A percentile compares a stretch with the other conserved stretches of the same genome.
Evolutionary conservation across 1,140 invertebrate species (phyloP).

Genomic region (Heliconius melpomene): DNA sequence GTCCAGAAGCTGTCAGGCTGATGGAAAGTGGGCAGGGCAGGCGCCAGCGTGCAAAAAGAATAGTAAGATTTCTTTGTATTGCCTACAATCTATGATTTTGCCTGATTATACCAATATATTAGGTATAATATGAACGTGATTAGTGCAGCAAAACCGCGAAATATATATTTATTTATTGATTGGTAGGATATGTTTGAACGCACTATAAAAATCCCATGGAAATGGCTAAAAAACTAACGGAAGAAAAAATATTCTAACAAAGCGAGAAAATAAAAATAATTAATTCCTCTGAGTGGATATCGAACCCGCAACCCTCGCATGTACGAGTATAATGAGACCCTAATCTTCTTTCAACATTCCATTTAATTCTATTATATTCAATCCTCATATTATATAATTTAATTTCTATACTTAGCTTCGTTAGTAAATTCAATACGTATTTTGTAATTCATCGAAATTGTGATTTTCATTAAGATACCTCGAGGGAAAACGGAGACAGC

Average conservation of each 20-base stretch:
- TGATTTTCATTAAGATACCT: conserved; percentile 8
- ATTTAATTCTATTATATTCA: neutral
- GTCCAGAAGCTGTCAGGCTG: conserved; percentile 93
- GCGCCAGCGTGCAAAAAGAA: conserved; percentile 94
- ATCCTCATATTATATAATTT: neutral
- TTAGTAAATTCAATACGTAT: neutral
- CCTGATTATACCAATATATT: too few relatives aligned
- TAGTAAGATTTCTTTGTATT: conserved; percentile 77
- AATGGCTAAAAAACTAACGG: too few relatives aligned
- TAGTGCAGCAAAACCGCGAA: too few relatives aligned
- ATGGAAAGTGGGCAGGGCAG: conserved; percentile 94
- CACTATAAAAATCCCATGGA: too few relatives aligned
- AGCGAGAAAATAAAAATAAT: too few relatives aligned
- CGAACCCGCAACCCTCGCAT: neutral
- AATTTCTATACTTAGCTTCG: neutral
- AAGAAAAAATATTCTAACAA: too few relatives aligned
- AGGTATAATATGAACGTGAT: too few relatives aligned
- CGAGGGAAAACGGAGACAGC: neutral
- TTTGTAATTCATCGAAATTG: neutral
- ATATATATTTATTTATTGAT: too few relatives aligned
- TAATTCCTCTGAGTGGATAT: too few relatives aligned
- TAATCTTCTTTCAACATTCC: too few relatives aligned
- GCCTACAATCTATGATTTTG: neutral
- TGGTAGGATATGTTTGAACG: too few relatives aligned
- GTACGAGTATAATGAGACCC: too few relatives aligned